phyloP scores from a whole-genome alignment of 2,888 invertebrate genomes.

The Drosophila suboccidentalis region DNA sequence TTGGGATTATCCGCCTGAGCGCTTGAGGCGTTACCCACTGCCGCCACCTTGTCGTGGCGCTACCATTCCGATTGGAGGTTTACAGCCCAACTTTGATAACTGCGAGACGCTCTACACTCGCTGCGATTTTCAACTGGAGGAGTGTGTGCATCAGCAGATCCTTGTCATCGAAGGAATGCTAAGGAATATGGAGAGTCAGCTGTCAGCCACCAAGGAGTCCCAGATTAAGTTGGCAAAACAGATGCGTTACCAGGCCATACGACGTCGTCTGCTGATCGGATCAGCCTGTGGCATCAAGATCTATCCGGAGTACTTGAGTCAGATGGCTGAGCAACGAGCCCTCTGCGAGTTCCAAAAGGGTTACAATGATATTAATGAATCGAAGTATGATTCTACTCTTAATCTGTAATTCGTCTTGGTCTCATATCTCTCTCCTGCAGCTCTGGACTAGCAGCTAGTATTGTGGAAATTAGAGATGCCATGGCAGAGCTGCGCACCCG shows the following conservation, averaged over 20 bases:
- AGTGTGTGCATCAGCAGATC: constrained; percentile 71
- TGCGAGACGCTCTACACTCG: constrained; percentile 69
- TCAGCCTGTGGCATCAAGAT: constrained; percentile 64
- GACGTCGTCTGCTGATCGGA: constrained; percentile 56
- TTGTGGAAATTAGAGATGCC: constrained; percentile 48
- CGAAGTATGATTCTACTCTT: constrained; percentile 62
- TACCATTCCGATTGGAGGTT: constrained; percentile 31
- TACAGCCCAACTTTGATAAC: constrained; percentile 56
- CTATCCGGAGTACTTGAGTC: constrained; percentile 77
- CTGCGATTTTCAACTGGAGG: constrained; percentile 69
- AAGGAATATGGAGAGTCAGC: constrained; percentile 29
- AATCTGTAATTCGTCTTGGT: not conserved
- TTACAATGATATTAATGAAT: constrained; percentile 56
- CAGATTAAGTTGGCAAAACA: constrained; percentile 50
- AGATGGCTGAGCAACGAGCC: constrained; percentile 61
- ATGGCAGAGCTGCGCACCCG: constrained; percentile 56
- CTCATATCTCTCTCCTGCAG: constrained; percentile 8
- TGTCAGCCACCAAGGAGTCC: constrained; percentile 31
- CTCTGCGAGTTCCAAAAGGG: constrained; percentile 65
- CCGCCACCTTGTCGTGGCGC: constrained; percentile 67
- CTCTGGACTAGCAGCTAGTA: constrained; percentile 31
- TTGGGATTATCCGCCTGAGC: constrained; percentile 71
- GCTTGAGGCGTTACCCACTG: constrained; percentile 56
- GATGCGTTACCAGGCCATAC: constrained; percentile 62
- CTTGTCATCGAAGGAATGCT: constrained; percentile 61